Percentiles rank a stretch among this genome's conserved stretches.
phyloP scores from a whole-genome alignment of 2,797 vertebrate genomes.

The Parambassis ranga region DNA sequence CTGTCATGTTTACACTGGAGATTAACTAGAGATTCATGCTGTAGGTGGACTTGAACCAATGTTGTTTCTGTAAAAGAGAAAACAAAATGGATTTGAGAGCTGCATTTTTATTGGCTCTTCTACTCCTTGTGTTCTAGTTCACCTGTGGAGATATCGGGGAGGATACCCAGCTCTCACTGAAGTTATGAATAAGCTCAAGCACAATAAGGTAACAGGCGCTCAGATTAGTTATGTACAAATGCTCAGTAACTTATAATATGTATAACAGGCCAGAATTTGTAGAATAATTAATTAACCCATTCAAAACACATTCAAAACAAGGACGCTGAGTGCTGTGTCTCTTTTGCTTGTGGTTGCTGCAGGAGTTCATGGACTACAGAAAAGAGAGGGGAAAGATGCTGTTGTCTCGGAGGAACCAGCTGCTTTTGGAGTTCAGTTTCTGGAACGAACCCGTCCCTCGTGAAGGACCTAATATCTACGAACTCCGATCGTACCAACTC shows the following conservation, averaged over 20 bases:
- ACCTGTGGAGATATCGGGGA: conserved; percentile 96
- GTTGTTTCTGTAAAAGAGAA: too few species aligned
- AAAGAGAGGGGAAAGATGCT: conserved; percentile 92
- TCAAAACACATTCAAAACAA: not conserved
- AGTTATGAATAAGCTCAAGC: conserved; percentile 95
- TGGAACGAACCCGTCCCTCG: conserved; percentile 94
- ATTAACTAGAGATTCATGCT: not conserved
- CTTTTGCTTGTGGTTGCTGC: conserved; percentile 29
- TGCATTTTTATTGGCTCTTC: conserved; percentile 51
- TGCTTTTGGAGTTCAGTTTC: conserved; percentile 95
- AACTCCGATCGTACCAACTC: conserved; percentile 93
- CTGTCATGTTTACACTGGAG: not conserved
- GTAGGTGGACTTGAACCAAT: not conserved
- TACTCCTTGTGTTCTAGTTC: conserved; percentile 84
- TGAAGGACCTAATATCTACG: conserved; percentile 92
- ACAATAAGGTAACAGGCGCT: conserved; percentile 87
- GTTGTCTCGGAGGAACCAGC: conserved; percentile 92
- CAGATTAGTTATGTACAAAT: conserved; percentile 28
- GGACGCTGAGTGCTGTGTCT: not conserved
- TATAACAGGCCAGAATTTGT: not conserved
- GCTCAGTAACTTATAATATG: too few species aligned
- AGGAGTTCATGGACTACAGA: conserved; percentile 90
- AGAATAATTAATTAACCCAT: not conserved
- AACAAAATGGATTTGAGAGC: conserved; percentile 10
- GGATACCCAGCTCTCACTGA: conserved; percentile 98